Conservation (phyloP, 2,888 invertebrate genomes). For the Leucania comma region DNA sequence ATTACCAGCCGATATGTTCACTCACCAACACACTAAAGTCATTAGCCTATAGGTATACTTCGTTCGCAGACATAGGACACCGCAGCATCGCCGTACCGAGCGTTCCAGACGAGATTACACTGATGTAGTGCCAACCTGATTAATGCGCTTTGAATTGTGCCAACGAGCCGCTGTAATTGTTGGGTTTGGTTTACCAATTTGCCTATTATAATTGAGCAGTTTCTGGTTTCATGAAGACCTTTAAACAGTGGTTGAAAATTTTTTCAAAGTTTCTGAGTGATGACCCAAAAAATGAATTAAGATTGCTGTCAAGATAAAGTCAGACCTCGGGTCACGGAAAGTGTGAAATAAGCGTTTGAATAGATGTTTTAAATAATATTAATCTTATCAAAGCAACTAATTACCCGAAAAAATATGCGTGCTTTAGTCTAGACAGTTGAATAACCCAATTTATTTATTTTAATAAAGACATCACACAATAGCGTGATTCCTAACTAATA, state of each 20-base stretch:
- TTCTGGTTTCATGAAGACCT: slow-evolving; percentile 14
- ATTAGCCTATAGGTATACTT: slow-evolving; percentile 35
- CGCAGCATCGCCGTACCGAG: slow-evolving; percentile 22
- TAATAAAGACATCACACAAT: neutral
- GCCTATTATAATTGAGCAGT: neutral
- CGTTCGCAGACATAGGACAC: slow-evolving; percentile 12
- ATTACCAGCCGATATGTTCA: slow-evolving; percentile 12
- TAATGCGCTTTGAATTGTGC: slow-evolving; percentile 52
- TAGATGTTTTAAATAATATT: too few species aligned
- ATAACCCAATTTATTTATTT: neutral
- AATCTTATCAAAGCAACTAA: too few species aligned
- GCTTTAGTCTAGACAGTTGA: neutral
- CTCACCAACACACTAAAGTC: slow-evolving; percentile 4
- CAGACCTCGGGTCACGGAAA: too few species aligned
- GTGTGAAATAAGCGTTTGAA: too few species aligned
- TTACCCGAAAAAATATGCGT: too few species aligned
- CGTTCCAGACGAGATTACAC: slow-evolving; percentile 53
- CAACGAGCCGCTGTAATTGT: slow-evolving; percentile 38
- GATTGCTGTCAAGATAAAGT: too few species aligned
- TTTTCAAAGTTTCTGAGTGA: too few species aligned
- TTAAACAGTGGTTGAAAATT: too few species aligned
- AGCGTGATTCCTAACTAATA: slow-evolving; percentile 6
- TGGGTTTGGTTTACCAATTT: slow-evolving; percentile 31
- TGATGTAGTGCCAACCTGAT: slow-evolving; percentile 54
- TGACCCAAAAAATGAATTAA: too few species aligned